Percentiles rank a stretch among this genome's conserved stretches.
phyloP scores from a whole-genome alignment of 2,888 invertebrate genomes.

The Aporophyla lueneburgensis region DNA sequence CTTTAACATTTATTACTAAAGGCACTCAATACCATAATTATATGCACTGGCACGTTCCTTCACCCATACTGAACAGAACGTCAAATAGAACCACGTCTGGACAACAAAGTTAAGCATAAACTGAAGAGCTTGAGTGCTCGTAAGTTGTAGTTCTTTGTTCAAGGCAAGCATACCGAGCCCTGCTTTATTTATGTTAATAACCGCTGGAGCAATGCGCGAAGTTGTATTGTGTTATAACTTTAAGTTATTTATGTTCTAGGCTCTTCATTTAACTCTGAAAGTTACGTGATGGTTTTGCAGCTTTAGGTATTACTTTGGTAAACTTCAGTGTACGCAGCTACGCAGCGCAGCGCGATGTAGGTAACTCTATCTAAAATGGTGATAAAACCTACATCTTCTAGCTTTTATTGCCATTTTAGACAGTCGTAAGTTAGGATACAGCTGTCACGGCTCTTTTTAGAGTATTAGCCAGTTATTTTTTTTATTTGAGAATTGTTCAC shows the following conservation, averaged over 20 bases:
- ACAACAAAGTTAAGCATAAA: constrained; percentile 7
- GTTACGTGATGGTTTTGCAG: neutral
- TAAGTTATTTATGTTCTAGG: neutral
- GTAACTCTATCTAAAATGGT: neutral
- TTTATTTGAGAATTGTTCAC: no score
- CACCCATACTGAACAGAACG: neutral
- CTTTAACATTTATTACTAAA: neutral
- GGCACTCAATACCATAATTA: neutral
- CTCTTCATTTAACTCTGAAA: neutral
- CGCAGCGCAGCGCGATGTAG: no score
- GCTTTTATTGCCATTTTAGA: no score
- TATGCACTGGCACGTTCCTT: constrained; percentile 6
- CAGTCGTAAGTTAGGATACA: neutral
- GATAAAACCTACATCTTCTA: neutral
- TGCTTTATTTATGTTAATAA: constrained; percentile 7
- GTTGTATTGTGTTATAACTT: constrained; percentile 10
- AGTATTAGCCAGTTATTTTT: no score
- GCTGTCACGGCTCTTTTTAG: neutral
- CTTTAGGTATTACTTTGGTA: no score
- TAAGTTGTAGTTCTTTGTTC: constrained; percentile 28
- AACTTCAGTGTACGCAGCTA: no score
- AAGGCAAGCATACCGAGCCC: neutral
- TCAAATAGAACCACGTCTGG: neutral
- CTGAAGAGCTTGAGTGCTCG: constrained; percentile 9
- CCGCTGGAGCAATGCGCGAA: neutral